Conservation (phyloP, 1,140 invertebrate species). For the Drosophila serrata region DNA sequence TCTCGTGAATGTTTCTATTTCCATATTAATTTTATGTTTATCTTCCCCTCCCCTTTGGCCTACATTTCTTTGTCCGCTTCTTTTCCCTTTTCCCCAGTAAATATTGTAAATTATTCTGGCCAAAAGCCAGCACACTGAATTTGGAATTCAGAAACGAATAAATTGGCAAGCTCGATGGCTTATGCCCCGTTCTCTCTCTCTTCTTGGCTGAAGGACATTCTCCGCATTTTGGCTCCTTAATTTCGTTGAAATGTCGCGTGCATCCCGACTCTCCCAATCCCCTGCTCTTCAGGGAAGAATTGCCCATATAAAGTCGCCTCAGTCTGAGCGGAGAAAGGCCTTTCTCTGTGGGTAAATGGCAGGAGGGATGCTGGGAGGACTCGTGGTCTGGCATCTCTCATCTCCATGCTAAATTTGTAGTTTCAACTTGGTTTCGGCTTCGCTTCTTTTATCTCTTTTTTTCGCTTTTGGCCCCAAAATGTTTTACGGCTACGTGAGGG, state of each 20-base stretch:
- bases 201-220: slow-evolving; percentile 46
- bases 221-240: slow-evolving; percentile 44
- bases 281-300: slow-evolving; percentile 18
- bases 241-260: slow-evolving; percentile 60
- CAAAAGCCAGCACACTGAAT: slow-evolving; percentile 48
- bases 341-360: not conserved
- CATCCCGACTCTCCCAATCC: slow-evolving; percentile 35
- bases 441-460: slow-evolving; percentile 11
- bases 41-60: not conserved
- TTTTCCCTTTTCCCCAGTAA: slow-evolving; percentile 3
- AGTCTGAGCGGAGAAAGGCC: slow-evolving; percentile 33
- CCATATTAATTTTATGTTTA: slow-evolving; percentile 33
- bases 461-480: slow-evolving; percentile 41
- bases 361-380: not conserved
- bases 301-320: slow-evolving; percentile 37
- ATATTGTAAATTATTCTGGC: slow-evolving; percentile 59
- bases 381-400: slow-evolving; percentile 20
- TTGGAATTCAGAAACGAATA: slow-evolving; percentile 50
- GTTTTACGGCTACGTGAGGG: slow-evolving; percentile 63
- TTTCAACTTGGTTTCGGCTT: slow-evolving; percentile 38
- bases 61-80: slow-evolving; percentile 16
- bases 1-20: slow-evolving; percentile 16
- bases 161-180: slow-evolving; percentile 53
- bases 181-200: not conserved
- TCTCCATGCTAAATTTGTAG: slow-evolving; percentile 48